Evolutionary conservation across 2,113 vertebrate species (phyloP).

Genomic region (Cheirogaleus medius): DNA sequence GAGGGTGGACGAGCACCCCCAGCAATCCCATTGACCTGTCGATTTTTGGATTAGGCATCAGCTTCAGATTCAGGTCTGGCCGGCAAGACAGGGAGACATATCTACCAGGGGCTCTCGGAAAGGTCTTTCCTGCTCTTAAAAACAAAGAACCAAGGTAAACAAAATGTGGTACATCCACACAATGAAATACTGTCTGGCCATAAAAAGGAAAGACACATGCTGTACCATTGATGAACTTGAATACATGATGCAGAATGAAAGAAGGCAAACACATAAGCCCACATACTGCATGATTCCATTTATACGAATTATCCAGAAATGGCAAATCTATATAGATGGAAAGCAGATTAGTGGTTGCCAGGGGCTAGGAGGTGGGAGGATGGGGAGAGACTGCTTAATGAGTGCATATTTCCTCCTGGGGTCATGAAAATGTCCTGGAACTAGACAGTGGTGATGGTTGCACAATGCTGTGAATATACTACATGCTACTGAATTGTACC

Average conservation of each 20-base stretch:
- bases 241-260: accelerated
- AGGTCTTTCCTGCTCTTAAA: neutral
- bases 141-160: no score
- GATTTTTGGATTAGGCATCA: neutral
- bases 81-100: accelerated
- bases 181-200: no score
- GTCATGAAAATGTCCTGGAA: neutral
- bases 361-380: no score
- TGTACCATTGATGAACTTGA: accelerated
- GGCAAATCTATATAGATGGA: neutral
- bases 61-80: neutral
- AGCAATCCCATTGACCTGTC: accelerated
- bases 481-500: neutral
- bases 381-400: accelerated
- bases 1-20: neutral
- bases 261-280: neutral
- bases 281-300: accelerated
- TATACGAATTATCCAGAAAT: accelerated
- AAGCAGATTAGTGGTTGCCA: accelerated
- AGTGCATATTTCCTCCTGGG: neutral
- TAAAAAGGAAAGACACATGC: neutral
- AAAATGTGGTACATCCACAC: neutral
- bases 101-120: accelerated
- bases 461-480: accelerated
- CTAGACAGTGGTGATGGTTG: accelerated